These are phyloP conservation scores for Hexactinellida sp. DNA, from an alignment of 37 sponge, comb jelly and placozoan genomes.

Conservation along the genomic window DNA sequence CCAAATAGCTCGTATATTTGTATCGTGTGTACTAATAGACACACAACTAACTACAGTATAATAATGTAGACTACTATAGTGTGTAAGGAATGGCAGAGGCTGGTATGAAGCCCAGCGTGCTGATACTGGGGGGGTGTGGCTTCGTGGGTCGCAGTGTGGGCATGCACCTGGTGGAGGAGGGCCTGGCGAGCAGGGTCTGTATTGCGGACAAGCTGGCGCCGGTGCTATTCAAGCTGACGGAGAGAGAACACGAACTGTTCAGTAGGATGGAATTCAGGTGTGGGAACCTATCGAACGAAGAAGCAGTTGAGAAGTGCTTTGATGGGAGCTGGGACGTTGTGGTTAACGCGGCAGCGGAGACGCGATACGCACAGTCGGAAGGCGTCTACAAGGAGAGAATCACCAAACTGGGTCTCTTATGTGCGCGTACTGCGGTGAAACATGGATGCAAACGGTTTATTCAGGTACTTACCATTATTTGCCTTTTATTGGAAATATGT, in stretches of 20 bases:
- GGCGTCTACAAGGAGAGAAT: slow-evolving; percentile 88
- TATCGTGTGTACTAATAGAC: too few relatives aligned
- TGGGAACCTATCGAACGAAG: slow-evolving; percentile 54
- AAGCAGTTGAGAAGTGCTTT: slow-evolving; percentile 50
- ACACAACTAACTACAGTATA: too few relatives aligned
- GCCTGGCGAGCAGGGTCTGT: slow-evolving; percentile 34
- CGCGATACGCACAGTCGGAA: slow-evolving; percentile 66
- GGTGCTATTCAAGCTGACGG: slow-evolving; percentile 76
- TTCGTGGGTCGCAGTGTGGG: slow-evolving; percentile 73
- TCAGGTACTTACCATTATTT: slow-evolving; percentile 65
- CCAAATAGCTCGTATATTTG: too few relatives aligned
- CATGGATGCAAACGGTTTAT: slow-evolving; percentile 52
- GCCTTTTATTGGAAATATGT: not conserved
- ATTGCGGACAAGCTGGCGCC: slow-evolving; percentile 88
- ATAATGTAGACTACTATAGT: not conserved
- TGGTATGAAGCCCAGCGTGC: not conserved
- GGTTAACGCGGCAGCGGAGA: slow-evolving; percentile 82
- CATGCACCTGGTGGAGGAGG: slow-evolving; percentile 40
- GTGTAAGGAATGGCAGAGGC: not conserved
- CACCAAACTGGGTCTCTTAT: slow-evolving; percentile 51
- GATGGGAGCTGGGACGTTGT: slow-evolving; percentile 58
- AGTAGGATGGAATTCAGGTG: slow-evolving; percentile 64
- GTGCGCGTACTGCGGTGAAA: slow-evolving; percentile 47
- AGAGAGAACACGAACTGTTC: slow-evolving; percentile 37
- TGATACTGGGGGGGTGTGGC: slow-evolving; percentile 48